Conservation (phyloP, 2,113 vertebrate species). For the Mus musculus region GRCm39 chr16:10020501-10021000, state of each 20-base stretch:
- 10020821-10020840: neutral
- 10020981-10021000: constrained; percentile 42
- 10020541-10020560: neutral
- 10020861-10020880: neutral
- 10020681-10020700: neutral
- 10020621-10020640: neutral
- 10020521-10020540: neutral
- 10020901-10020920: constrained; percentile 27
- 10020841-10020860: neutral
- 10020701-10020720: neutral
- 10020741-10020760: neutral
- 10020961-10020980: constrained; percentile 19
- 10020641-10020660: neutral
- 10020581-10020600: neutral
- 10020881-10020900: constrained; percentile 35
- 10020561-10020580: neutral
- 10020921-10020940: neutral
- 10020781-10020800: neutral
- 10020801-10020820: neutral
- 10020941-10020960: neutral
- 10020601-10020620: neutral
- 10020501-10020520: neutral
- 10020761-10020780: neutral
- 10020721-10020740: neutral
- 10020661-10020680: neutral